phyloP scores from a whole-genome alignment of 2,888 invertebrate species.

The Tiphia femorata region DNA sequence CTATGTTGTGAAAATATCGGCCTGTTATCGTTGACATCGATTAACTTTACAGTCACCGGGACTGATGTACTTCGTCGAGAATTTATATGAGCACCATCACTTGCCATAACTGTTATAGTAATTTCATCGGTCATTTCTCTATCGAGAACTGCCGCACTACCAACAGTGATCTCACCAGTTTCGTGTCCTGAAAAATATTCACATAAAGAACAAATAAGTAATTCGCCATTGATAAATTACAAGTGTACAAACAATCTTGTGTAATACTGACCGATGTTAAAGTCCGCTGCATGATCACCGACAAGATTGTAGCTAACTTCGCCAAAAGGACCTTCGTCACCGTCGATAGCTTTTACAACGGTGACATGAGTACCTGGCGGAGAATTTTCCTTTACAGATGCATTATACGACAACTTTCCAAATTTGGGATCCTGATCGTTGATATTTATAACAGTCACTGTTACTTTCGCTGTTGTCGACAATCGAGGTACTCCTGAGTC shows the following conservation, averaged over 20 bases:
- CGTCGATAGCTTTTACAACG: conserved; percentile 82
- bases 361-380: conserved; percentile 80
- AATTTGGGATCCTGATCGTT: conserved; percentile 92
- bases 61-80: conserved; percentile 80
- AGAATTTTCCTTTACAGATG: conserved; percentile 82
- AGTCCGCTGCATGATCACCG: conserved; percentile 81
- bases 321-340: conserved; percentile 83
- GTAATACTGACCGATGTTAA: conserved; percentile 74
- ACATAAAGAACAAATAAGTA: conserved; percentile 6
- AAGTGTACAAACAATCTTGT: not conserved
- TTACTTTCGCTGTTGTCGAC: conserved; percentile 82
- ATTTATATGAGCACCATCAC: conserved; percentile 81
- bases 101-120: conserved; percentile 83
- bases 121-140: conserved; percentile 81
- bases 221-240: too few relatives aligned
- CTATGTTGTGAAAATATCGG: conserved; percentile 84
- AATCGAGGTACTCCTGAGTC: conserved; percentile 90
- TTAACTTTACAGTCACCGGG: conserved; percentile 82
- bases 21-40: conserved; percentile 91
- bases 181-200: conserved; percentile 64
- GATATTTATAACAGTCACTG: conserved; percentile 83
- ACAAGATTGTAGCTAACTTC: conserved; percentile 82
- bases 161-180: conserved; percentile 83
- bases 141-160: conserved; percentile 80
- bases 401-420: conserved; percentile 76